These are phyloP conservation scores for Plutella xylostella DNA, from an alignment of 2,888 invertebrate genomes.

Conservation along the genomic window DNA sequence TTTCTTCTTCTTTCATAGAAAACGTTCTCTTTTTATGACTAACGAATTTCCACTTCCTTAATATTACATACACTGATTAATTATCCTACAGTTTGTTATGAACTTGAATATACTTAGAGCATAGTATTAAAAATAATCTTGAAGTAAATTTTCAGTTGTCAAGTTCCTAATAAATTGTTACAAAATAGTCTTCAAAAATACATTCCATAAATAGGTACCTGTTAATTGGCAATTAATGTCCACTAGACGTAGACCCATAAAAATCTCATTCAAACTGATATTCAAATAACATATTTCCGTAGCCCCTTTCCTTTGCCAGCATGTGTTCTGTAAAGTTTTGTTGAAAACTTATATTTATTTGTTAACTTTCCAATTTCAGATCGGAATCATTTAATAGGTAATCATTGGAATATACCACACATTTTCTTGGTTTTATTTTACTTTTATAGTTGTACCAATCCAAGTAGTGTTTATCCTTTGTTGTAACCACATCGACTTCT, in stretches of 20 bases:
- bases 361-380: conserved; percentile 65
- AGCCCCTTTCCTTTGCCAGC: conserved; percentile 26
- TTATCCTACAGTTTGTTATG: too few relatives aligned
- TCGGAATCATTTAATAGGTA: conserved; percentile 71
- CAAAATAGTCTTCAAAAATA: too few relatives aligned
- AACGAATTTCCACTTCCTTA: too few relatives aligned
- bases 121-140: too few relatives aligned
- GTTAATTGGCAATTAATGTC: too few relatives aligned
- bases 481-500: conserved; percentile 34
- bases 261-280: not conserved
- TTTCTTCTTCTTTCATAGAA: not conserved
- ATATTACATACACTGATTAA: too few relatives aligned
- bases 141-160: too few relatives aligned
- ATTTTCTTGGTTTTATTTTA: conserved; percentile 33
- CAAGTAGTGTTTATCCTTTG: conserved; percentile 44
- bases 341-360: conserved; percentile 50
- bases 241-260: not conserved
- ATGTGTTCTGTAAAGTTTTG: conserved; percentile 34
- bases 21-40: too few relatives aligned
- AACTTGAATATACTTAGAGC: too few relatives aligned
- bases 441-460: conserved; percentile 46
- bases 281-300: conserved; percentile 9
- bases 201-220: too few relatives aligned
- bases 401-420: conserved; percentile 51
- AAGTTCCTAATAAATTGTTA: too few relatives aligned